Percentiles rank a stretch among this genome's conserved stretches.
Conservation (phyloP, 2,797 vertebrate genomes). For the Oreonectes daqikongensis region DNA sequence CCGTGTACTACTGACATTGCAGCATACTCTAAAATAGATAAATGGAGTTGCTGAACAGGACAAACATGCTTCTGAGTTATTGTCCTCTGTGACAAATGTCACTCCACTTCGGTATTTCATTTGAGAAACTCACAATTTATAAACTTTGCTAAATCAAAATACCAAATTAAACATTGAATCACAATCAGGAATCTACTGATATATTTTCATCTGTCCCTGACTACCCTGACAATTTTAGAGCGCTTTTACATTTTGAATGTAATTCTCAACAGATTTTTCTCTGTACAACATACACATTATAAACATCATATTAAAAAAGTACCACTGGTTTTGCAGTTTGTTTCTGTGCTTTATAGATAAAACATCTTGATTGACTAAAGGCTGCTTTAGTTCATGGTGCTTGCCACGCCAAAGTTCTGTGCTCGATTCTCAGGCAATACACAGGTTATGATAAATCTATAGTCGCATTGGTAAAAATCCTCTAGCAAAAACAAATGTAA, state of each 20-base stretch:
- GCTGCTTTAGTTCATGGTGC: background rate
- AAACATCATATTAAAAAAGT: background rate
- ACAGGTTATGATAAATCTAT: background rate
- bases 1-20: background rate
- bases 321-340: background rate
- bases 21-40: background rate
- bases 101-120: background rate
- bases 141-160: background rate
- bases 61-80: slow-evolving; percentile 20
- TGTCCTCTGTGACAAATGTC: background rate
- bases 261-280: too few species aligned
- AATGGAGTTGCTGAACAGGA: slow-evolving; percentile 20
- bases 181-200: too few species aligned
- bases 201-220: background rate
- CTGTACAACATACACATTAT: background rate
- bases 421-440: background rate
- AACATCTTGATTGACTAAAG: too few species aligned
- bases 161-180: background rate
- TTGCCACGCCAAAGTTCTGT: background rate
- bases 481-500: too few species aligned
- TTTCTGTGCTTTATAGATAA: background rate
- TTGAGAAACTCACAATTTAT: background rate
- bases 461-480: background rate
- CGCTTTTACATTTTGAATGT: background rate
- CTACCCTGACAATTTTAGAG: background rate